Conservation (phyloP, 2,113 vertebrate species). For the Plectropomus leopardus region DNA sequence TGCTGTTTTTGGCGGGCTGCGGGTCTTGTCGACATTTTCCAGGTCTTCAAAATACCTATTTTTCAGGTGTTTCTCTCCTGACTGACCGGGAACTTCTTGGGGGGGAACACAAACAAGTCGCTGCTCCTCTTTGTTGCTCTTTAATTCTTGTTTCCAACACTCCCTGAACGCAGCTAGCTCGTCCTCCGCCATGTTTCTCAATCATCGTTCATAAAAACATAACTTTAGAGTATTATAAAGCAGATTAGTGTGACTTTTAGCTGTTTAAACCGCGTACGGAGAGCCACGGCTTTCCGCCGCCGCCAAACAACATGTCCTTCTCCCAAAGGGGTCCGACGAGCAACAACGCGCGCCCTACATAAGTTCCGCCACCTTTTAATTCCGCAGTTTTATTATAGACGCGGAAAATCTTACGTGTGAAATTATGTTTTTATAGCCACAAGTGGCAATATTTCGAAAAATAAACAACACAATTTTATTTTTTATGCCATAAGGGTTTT, state of each 20-base stretch:
- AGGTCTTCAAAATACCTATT: constrained; percentile 61
- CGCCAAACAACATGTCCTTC: constrained; percentile 42
- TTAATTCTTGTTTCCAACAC: constrained; percentile 82
- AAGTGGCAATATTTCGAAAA: background rate
- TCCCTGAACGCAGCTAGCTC: constrained; percentile 82
- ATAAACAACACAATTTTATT: background rate
- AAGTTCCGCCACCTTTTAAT: constrained; percentile 70
- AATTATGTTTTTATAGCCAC: background rate
- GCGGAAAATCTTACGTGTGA: too few relatives aligned
- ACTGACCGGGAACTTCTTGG: background rate
- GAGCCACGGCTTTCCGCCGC: background rate
- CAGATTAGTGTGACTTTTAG: rapidly evolving
- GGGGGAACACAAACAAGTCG: background rate
- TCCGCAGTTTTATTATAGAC: constrained; percentile 64
- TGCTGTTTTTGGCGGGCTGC: background rate
- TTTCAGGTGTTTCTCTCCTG: constrained; percentile 27
- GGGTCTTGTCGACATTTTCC: background rate
- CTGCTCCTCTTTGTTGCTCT: constrained; percentile 14
- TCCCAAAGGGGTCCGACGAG: constrained; percentile 68
- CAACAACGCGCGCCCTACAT: background rate
- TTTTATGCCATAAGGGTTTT: rapidly evolving
- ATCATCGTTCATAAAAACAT: constrained; percentile 27
- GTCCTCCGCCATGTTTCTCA: constrained; percentile 72
- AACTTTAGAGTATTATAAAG: background rate
- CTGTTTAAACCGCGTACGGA: rapidly evolving